These are phyloP conservation scores for Aurelia coerulea DNA, from an alignment of 30 jellyfish, hydroid and myxozoan genomes.

Conservation along the genomic window DNA sequence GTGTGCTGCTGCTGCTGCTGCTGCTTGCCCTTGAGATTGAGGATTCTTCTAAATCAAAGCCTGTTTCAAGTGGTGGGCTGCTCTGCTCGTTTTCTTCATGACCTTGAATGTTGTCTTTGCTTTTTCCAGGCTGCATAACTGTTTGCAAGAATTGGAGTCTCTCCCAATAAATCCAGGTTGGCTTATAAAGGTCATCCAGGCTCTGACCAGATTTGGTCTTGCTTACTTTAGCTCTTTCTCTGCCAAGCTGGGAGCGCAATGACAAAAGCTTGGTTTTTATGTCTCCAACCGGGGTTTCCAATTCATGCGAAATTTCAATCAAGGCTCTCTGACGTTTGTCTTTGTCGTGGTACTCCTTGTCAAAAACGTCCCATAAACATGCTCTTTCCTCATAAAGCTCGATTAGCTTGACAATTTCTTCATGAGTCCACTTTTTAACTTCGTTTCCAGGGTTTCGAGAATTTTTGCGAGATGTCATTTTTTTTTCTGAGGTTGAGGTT, in stretches of 20 bases:
- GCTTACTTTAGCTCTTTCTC: slow-evolving; percentile 17
- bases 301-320: neutral
- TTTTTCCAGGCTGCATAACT: slow-evolving; percentile 61
- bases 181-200: slow-evolving; percentile 26
- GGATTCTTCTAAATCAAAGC: neutral
- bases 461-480: slow-evolving; percentile 5
- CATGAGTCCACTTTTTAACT: slow-evolving; percentile 19
- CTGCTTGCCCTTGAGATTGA: neutral
- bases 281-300: neutral
- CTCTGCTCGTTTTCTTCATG: neutral
- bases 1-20: neutral
- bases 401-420: neutral
- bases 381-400: slow-evolving; percentile 25
- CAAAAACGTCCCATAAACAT: slow-evolving; percentile 34
- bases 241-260: slow-evolving; percentile 48
- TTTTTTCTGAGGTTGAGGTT: slow-evolving; percentile 4
- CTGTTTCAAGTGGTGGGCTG: neutral
- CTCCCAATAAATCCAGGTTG: slow-evolving; percentile 28
- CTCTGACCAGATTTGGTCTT: slow-evolving; percentile 47
- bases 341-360: slow-evolving; percentile 16
- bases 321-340: slow-evolving; percentile 7
- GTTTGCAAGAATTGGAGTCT: slow-evolving; percentile 34
- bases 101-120: slow-evolving; percentile 39
- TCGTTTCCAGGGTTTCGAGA: slow-evolving; percentile 12
- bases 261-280: slow-evolving; percentile 9